Evolutionary conservation across 1,140 invertebrate genomes (phyloP).

Genomic region (Magallana gigas): DNA sequence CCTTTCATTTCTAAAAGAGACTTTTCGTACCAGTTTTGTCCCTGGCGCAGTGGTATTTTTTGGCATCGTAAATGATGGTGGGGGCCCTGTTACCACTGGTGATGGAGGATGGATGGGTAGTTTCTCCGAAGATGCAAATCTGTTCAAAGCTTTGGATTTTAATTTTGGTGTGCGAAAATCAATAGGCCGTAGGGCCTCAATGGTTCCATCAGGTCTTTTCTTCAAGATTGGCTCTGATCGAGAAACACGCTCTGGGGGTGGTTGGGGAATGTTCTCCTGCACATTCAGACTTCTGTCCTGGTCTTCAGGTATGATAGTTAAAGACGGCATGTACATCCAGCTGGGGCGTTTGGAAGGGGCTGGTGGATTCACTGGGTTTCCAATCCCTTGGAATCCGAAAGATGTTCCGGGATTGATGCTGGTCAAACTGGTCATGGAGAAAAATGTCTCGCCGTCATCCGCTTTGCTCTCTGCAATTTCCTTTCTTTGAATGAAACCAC

Average conservation of each 20-base stretch:
- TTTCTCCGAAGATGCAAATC: not conserved
- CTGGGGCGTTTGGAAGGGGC: constrained; percentile 11
- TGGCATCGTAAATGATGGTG: constrained; percentile 14
- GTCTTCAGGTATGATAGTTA: constrained; percentile 50
- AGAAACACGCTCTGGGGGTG: not conserved
- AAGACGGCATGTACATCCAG: constrained; percentile 15
- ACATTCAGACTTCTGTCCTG: constrained; percentile 12
- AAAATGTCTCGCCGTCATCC: constrained; percentile 27
- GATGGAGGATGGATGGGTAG: not conserved
- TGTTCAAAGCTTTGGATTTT: not conserved
- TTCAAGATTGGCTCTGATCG: constrained; percentile 46
- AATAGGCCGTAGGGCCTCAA: not conserved
- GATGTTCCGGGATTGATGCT: not conserved
- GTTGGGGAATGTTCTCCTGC: not conserved
- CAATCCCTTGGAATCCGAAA: not conserved
- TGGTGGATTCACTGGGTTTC: not conserved
- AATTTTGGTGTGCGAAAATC: not conserved
- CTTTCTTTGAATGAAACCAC: constrained; percentile 34
- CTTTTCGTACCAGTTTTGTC: not conserved
- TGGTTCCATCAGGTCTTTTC: constrained; percentile 36
- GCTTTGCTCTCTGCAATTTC: not conserved
- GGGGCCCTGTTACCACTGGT: constrained; percentile 21
- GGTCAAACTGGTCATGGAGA: constrained; percentile 37
- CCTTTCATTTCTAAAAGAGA: constrained; percentile 1
- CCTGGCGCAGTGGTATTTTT: no score